A percentile compares a stretch with the other conserved stretches of the same genome.
phyloP scores from a whole-genome alignment of 2,888 invertebrate genomes.

The Ellobium chinense region DNA sequence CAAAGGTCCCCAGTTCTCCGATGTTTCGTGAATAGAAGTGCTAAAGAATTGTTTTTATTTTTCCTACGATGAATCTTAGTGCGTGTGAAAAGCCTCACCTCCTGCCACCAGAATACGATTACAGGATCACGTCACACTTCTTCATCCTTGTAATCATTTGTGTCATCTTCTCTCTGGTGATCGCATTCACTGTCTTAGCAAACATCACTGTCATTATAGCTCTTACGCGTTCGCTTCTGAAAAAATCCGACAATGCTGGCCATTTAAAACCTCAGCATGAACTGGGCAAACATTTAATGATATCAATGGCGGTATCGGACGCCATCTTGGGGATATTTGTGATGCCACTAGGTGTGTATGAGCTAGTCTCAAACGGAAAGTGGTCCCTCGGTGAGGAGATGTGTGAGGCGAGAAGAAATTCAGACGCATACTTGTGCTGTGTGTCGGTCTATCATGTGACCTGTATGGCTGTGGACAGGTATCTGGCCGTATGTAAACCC shows the following conservation, averaged over 20 bases:
- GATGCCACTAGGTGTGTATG: slow-evolving; percentile 69
- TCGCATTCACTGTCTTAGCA: not conserved
- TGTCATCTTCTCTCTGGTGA: not conserved
- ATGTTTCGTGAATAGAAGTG: no score
- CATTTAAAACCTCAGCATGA: slow-evolving; percentile 54
- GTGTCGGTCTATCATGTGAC: slow-evolving; percentile 70
- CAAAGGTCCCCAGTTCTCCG: no score
- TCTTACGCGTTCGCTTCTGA: not conserved
- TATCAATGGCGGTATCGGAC: slow-evolving; percentile 67
- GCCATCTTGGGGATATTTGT: slow-evolving; percentile 64
- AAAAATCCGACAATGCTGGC: not conserved
- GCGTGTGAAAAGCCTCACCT: not conserved
- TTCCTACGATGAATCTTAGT: not conserved
- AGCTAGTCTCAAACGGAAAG: slow-evolving; percentile 57
- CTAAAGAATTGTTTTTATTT: no score
- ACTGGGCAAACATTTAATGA: slow-evolving; percentile 66
- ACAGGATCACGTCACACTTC: not conserved
- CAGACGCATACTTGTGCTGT: slow-evolving; percentile 68
- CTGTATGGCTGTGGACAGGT: slow-evolving; percentile 68
- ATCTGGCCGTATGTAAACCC: slow-evolving; percentile 72
- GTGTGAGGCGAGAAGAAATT: slow-evolving; percentile 61
- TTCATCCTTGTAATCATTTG: not conserved
- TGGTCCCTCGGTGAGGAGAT: slow-evolving; percentile 61
- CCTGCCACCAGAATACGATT: not conserved
- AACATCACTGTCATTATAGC: not conserved